Evolutionary conservation across 2,888 invertebrate genomes (phyloP), one percentile per base, ranked within the genome.

Genomic region (Endotricha flammealis): DNA sequence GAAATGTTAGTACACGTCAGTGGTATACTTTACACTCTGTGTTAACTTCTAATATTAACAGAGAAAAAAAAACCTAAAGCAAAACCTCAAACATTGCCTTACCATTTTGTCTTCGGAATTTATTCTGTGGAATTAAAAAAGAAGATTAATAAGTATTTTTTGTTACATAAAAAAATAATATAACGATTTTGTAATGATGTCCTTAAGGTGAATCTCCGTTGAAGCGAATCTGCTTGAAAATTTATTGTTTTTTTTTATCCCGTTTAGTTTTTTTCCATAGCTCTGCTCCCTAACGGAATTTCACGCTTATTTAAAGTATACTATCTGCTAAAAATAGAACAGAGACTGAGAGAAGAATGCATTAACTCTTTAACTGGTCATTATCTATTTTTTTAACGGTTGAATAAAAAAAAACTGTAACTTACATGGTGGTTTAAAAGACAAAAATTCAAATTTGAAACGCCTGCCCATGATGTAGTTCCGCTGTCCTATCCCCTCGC

Each of bases 1-100:
- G 48, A 56, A 61, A 55, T 53, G 57, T 58, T 57, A 52, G 60
- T 64, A 58, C 54, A 64, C 55, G 62, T 56, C 49, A 37, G 42
- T 39, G 46, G 64, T 65, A 57, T 63, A 59, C 46, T 48, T 59
- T 53, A 62, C 57, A 62, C 48, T 55, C 50, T 39, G 44, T 62
- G 63, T 66, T 50, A 47, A 48, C 48, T 51, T 55, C 46, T 55
- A 56, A 50, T 53, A 61, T 64, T 61, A 49, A 61, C 60, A 53
- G 52, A 42, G 44, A 48, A 43, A 9, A 54, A 42, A 39, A 47
- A 54, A 56, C 44, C 44, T 47, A 27, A 38, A 36, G 6, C 32
- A 23, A 35, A 36, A 31, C 14, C 16, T 36, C 38, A 43, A 42
- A 41, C 42, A 52, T n/a, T 37, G 39, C 51, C 67, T 64, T 67